A percentile compares a stretch with the other conserved stretches of the same genome.
phyloP scores from a whole-genome alignment of 2,113 vertebrate genomes.

The Cephalophus harveyi region DNA sequence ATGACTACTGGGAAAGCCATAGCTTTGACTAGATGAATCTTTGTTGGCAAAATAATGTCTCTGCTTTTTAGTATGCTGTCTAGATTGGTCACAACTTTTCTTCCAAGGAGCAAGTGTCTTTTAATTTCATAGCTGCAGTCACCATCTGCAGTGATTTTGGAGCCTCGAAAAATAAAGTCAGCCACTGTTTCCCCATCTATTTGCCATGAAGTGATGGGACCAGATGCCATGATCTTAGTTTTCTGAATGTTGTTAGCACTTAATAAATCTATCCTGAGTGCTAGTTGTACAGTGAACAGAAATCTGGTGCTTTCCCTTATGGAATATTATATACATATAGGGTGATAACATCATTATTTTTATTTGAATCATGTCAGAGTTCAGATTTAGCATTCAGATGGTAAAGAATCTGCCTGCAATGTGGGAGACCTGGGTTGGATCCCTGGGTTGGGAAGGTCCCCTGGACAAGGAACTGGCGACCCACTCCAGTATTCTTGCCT shows the following conservation, averaged over 20 bases:
- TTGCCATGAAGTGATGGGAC: background rate
- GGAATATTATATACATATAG: background rate
- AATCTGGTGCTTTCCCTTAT: background rate
- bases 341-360: background rate
- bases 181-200: background rate
- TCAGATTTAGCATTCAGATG: background rate
- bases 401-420: background rate
- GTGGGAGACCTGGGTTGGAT: background rate
- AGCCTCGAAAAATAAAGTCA: background rate
- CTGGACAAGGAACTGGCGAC: background rate
- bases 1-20: background rate
- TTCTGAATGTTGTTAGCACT: background rate
- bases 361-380: background rate
- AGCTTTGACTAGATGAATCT: background rate
- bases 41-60: background rate
- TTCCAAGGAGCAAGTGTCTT: background rate
- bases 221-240: background rate
- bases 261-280: background rate
- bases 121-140: background rate
- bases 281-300: background rate
- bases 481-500: background rate
- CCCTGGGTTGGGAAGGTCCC: background rate
- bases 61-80: background rate
- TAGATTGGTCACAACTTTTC: background rate
- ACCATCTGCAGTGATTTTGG: background rate